Percentiles rank a stretch among this genome's conserved stretches.
These are phyloP conservation scores for Muscicapa striata DNA, from an alignment of 2,797 vertebrate genomes.

Conservation along the genomic window DNA sequence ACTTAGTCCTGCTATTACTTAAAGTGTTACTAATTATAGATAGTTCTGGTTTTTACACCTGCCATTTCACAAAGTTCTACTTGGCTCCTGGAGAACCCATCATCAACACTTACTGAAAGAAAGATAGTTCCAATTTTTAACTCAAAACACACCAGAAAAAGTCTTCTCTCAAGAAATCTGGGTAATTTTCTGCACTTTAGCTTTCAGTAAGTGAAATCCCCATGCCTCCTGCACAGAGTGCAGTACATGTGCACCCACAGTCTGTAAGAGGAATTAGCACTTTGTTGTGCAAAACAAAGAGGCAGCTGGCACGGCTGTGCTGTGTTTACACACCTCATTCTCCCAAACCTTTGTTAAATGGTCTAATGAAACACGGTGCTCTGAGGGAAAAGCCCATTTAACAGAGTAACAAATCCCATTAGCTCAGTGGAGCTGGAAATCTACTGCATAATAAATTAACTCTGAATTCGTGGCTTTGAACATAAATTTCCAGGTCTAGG, in stretches of 20 bases:
- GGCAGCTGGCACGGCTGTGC: not conserved
- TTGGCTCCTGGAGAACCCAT: not conserved
- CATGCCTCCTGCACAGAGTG: not conserved
- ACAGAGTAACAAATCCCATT: constrained; percentile 47
- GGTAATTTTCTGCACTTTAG: not conserved
- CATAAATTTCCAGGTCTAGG: not conserved
- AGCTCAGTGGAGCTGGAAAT: constrained; percentile 40
- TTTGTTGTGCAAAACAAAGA: not conserved
- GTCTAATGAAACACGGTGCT: constrained; percentile 38
- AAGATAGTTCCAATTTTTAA: not conserved
- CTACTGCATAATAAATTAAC: constrained; percentile 46
- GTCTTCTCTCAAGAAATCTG: not conserved
- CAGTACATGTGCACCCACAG: not conserved
- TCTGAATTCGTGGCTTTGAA: not conserved
- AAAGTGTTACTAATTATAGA: not conserved
- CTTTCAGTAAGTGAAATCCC: not conserved
- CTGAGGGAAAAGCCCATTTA: constrained; percentile 42
- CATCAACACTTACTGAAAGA: not conserved
- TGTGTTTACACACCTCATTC: constrained; percentile 34
- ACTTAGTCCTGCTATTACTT: not conserved
- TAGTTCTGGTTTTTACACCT: not conserved
- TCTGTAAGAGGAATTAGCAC: not conserved
- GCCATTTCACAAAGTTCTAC: not conserved
- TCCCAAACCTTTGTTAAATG: constrained; percentile 8
- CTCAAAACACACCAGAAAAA: not conserved